A percentile compares a stretch with the other conserved stretches of the same genome.
Conservation (phyloP, 2,113 vertebrate species). For the Mustelus asterias region DNA sequence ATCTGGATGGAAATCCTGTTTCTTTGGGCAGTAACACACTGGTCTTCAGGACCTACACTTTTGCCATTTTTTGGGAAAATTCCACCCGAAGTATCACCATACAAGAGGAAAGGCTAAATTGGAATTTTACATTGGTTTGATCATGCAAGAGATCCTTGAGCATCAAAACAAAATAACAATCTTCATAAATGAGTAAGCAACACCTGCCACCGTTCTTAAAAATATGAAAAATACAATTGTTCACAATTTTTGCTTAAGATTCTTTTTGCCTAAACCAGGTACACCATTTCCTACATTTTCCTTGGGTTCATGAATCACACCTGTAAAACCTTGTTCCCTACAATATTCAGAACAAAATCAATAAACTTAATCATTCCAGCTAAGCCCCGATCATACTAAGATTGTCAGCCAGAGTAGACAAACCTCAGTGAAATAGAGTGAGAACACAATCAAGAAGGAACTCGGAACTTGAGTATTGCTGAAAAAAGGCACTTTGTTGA, state of each 20-base stretch:
- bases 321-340: neutral
- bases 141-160: neutral
- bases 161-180: neutral
- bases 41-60: too few species aligned
- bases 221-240: neutral
- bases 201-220: neutral
- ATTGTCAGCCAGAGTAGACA: neutral
- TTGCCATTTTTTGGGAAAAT: too few species aligned
- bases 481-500: too few species aligned
- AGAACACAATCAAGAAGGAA: neutral
- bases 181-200: neutral
- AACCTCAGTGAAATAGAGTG: neutral
- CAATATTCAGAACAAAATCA: neutral
- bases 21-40: too few species aligned
- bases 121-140: neutral
- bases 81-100: neutral
- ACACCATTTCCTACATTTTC: neutral
- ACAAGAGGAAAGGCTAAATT: neutral
- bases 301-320: neutral
- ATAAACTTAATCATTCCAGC: neutral
- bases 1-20: too few species aligned
- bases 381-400: neutral
- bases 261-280: neutral
- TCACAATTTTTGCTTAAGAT: neutral
- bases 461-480: too few species aligned